Evolutionary conservation across 2,113 vertebrate species (phyloP), one percentile per base, ranked within the genome.

Genomic region (Pelvicachromis taeniatus): DNA sequence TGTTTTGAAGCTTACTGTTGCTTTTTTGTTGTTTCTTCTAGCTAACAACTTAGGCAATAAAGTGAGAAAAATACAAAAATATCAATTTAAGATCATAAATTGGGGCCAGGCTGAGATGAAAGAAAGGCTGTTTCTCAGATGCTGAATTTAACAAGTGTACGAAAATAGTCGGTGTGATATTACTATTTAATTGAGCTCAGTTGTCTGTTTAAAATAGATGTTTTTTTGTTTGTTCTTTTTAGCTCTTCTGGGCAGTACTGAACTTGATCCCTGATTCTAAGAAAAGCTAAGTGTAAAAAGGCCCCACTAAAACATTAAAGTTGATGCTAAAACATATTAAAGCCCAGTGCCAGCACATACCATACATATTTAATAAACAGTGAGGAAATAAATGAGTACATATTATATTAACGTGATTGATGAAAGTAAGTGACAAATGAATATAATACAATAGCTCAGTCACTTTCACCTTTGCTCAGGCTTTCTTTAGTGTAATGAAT

Each of bases 81-180:
- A 40, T 9, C 7, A 16, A 7, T 65, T 65, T 65, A 65, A 40
- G 63, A 68, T 68, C 35, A 68, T 42, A 68, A 42, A 68, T 23
- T 42, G 12, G 63, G 63, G 7, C 42, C 35, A 23, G n/a, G n/a
- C n/a, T 68, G 4, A 68, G 35, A 65, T 65, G 35, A 63, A 63
- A 65, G 35, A 45, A 26, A 40, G 21, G 8, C 21, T 45, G 40
- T 70, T 70, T 70, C 0, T 70, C 21, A 70, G 65, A 0, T 17
- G 65, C 21, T 26, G 40, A 70, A 14, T 70, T 45, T 70, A 70
- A 70, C n/a, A 26, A 70, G 8, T 70, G 13, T 70, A 45, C 4
- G 0, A 42, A 68, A 68, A 0, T 68, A 23, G 63, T 26, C 0
- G 1, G n/a, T 45, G 13, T 16, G 38, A 45, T 45, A 70, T 70